These are phyloP conservation scores for Epinephelus malabaricus DNA, from an alignment of 2,797 vertebrate species.

Conservation along the genomic window DNA sequence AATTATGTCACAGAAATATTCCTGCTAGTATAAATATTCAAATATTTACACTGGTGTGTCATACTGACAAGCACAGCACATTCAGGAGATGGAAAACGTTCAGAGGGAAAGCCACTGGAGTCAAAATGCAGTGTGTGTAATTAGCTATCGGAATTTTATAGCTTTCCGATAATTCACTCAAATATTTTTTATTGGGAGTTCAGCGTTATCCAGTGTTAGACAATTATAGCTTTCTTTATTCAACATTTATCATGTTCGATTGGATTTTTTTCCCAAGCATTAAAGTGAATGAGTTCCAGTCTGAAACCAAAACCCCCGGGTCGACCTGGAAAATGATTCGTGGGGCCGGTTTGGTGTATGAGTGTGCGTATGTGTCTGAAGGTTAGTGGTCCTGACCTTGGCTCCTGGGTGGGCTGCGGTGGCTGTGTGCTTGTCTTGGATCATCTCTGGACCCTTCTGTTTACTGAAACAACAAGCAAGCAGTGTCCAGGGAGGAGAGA, in stretches of 20 bases:
- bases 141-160: conserved; percentile 34
- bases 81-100: conserved; percentile 45
- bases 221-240: conserved; percentile 5
- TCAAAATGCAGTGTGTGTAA: conserved; percentile 41
- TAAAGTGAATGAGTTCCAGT: conserved; percentile 44
- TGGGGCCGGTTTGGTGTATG: conserved; percentile 11
- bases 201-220: neutral
- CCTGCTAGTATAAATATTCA: conserved; percentile 61
- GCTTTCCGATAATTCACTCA: conserved; percentile 25
- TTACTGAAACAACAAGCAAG: conserved; percentile 79
- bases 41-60: conserved; percentile 58
- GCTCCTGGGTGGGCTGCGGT: conserved; percentile 80
- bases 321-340: conserved; percentile 45
- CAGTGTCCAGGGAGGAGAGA: conserved; percentile 66
- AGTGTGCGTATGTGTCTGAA: conserved; percentile 47
- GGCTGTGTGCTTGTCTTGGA: conserved; percentile 77
- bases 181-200: conserved; percentile 19
- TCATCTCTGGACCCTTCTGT: conserved; percentile 73
- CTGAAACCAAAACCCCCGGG: conserved; percentile 13
- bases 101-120: conserved; percentile 42
- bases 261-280: neutral
- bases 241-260: conserved; percentile 17
- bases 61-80: conserved; percentile 44
- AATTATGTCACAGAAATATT: conserved; percentile 74
- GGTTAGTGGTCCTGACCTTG: conserved; percentile 71